phyloP scores from a whole-genome alignment of 1,140 invertebrate species.

The Hycleus cichorii region DNA sequence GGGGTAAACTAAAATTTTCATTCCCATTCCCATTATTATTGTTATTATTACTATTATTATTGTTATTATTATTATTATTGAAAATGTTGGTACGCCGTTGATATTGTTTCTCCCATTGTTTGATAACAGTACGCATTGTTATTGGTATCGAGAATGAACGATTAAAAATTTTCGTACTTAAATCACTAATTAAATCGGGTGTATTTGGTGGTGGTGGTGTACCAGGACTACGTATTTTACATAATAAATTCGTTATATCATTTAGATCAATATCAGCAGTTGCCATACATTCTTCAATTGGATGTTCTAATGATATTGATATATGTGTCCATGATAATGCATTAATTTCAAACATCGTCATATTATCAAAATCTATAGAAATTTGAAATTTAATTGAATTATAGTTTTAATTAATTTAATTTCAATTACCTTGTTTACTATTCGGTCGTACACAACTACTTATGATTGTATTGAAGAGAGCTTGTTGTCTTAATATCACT shows the following conservation, averaged over 20 bases:
- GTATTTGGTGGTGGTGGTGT: constrained; percentile 43
- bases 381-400: constrained; percentile 24
- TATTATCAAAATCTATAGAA: constrained; percentile 61
- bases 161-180: constrained; percentile 79
- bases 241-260: constrained; percentile 68
- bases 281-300: constrained; percentile 83
- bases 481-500: constrained; percentile 77
- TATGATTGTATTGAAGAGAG: constrained; percentile 84
- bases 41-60: constrained; percentile 29
- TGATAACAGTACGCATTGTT: constrained; percentile 56
- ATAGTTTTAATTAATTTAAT: constrained; percentile 5
- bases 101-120: constrained; percentile 47
- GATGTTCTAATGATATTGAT: constrained; percentile 86
- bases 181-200: constrained; percentile 60
- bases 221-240: constrained; percentile 46
- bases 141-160: constrained; percentile 87
- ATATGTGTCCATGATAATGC: constrained; percentile 83
- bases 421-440: constrained; percentile 57
- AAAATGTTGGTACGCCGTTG: constrained; percentile 23
- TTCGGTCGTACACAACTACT: constrained; percentile 77
- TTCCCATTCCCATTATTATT: constrained; percentile 30
- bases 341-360: constrained; percentile 85
- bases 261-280: constrained; percentile 84
- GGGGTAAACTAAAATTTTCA: constrained; percentile 43
- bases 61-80: constrained; percentile 20